Evolutionary conservation across 2,113 vertebrate species (phyloP).

Genomic region (Tricholaema leucomelas): DNA sequence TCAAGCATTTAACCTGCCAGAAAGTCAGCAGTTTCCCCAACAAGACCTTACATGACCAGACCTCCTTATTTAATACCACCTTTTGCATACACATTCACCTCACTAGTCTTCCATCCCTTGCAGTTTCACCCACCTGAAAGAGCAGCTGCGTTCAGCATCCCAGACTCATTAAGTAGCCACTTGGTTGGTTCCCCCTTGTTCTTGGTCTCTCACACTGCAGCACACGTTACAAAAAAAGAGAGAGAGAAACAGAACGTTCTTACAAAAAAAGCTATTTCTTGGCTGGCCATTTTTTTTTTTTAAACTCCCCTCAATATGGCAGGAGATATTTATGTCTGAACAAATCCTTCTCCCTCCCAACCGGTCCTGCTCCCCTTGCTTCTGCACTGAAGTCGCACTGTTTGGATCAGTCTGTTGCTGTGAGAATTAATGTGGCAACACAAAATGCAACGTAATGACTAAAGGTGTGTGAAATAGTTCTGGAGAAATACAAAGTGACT

Average conservation of each 20-base stretch:
- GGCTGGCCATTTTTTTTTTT: slow-evolving; percentile 34
- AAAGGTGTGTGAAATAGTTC: slow-evolving; percentile 58
- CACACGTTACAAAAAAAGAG: not conserved
- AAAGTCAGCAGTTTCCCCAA: slow-evolving; percentile 50
- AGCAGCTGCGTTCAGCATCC: not conserved
- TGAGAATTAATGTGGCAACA: slow-evolving; percentile 62
- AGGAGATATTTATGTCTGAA: slow-evolving; percentile 70
- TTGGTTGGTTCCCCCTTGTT: not conserved
- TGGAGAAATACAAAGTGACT: slow-evolving; percentile 25
- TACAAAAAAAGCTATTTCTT: slow-evolving; percentile 68
- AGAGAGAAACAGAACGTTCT: slow-evolving; percentile 51
- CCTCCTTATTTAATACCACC: not conserved
- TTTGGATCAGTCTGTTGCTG: slow-evolving; percentile 46
- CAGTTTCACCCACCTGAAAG: not conserved
- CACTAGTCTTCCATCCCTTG: not conserved
- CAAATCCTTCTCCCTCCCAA: slow-evolving; percentile 55
- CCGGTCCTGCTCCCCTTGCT: slow-evolving; percentile 34
- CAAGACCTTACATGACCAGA: slow-evolving; percentile 10
- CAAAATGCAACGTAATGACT: slow-evolving; percentile 23
- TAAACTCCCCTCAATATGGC: slow-evolving; percentile 62
- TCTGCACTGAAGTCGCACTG: slow-evolving; percentile 28
- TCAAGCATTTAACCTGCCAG: not conserved
- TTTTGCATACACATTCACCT: not conserved
- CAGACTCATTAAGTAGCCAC: not conserved
- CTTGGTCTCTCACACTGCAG: slow-evolving; percentile 8